Conservation (phyloP, 2,888 invertebrate species). For the Drosophila glabriapex region DNA sequence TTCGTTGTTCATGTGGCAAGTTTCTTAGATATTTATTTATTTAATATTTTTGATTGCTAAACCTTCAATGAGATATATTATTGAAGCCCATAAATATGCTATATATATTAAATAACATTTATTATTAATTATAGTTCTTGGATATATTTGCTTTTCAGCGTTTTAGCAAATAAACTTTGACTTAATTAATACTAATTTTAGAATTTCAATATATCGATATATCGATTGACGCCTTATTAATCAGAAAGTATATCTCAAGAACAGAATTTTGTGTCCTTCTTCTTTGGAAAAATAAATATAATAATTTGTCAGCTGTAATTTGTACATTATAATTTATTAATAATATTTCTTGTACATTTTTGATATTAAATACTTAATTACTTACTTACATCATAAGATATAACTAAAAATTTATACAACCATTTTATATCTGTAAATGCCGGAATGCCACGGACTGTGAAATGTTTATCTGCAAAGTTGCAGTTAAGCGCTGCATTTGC, state of each 20-base stretch:
- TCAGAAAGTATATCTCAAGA: not conserved
- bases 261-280: not conserved
- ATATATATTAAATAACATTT: not conserved
- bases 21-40: not conserved
- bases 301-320: not conserved
- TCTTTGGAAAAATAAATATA: not conserved
- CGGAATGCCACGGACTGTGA: conserved; percentile 41
- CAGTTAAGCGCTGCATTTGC: conserved; percentile 32
- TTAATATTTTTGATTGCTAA: not conserved
- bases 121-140: not conserved
- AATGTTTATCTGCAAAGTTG: conserved; percentile 69
- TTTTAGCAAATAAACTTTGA: not conserved
- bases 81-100: not conserved
- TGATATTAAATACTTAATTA: not conserved
- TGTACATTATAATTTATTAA: not conserved
- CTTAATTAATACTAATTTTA: not conserved
- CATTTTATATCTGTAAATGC: conserved; percentile 21
- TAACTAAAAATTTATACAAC: not conserved
- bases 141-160: not conserved
- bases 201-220: not conserved
- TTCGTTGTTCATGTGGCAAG: not conserved
- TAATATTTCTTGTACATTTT: not conserved
- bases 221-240: not conserved
- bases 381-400: not conserved
- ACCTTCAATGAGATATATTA: not conserved